A percentile compares a stretch with the other conserved stretches of the same genome.
These are phyloP conservation scores for Chlorocebus sabaeus DNA, from an alignment of 2,113 vertebrate species.

Conservation along the genomic window DNA sequence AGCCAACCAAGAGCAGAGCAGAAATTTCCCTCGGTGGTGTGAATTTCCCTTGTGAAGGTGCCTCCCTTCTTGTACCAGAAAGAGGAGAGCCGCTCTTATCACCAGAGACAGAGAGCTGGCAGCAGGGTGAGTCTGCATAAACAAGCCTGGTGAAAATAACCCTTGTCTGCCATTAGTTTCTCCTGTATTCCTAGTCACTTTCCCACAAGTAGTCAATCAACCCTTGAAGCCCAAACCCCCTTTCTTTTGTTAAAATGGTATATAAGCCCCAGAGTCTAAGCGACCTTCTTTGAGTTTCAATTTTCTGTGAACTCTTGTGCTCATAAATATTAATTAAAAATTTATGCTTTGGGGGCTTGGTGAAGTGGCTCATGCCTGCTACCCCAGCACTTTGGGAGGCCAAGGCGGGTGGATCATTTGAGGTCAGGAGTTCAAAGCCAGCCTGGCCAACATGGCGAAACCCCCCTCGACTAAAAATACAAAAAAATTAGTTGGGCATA, in stretches of 20 bases:
- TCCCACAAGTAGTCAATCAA: neutral
- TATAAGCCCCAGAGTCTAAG: neutral
- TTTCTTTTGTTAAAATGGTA: neutral
- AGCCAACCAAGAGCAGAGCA: neutral
- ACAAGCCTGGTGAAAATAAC: neutral
- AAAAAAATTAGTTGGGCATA: neutral
- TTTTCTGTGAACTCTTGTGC: neutral
- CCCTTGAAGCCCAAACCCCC: neutral
- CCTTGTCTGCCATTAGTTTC: neutral
- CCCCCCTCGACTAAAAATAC: neutral
- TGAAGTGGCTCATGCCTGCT: neutral
- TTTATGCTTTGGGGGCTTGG: neutral
- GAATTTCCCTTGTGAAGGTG: neutral
- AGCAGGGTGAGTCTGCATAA: neutral
- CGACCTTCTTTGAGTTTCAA: neutral
- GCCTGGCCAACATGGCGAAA: neutral
- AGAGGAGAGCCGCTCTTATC: neutral
- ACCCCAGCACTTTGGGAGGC: neutral
- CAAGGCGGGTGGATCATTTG: neutral
- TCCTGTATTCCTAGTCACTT: neutral
- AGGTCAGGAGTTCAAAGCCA: neutral
- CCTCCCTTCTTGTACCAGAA: neutral
- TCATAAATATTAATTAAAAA: neutral
- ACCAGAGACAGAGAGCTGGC: neutral
- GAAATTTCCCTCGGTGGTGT: neutral